phyloP scores from a whole-genome alignment of 2,888 invertebrate genomes.

The Drosophila pegasa region DNA sequence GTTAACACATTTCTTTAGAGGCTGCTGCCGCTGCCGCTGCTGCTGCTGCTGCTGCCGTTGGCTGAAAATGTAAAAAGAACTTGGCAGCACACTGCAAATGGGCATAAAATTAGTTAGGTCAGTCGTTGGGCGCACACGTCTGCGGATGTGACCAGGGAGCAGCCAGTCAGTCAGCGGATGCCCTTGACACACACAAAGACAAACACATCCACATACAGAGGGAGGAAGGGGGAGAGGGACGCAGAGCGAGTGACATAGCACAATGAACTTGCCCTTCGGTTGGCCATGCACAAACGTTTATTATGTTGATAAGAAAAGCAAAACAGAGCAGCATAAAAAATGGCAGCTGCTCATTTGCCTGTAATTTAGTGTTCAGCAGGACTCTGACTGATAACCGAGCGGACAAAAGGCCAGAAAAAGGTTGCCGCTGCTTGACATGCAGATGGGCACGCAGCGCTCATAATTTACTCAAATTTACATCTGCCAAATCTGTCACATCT shows the following conservation, averaged over 20 bases:
- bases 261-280: slow-evolving; percentile 74
- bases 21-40: background rate
- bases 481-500: slow-evolving; percentile 35
- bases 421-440: slow-evolving; percentile 53
- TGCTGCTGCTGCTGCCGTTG: slow-evolving; percentile 8
- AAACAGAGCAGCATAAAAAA: slow-evolving; percentile 41
- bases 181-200: slow-evolving; percentile 57
- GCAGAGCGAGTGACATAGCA: slow-evolving; percentile 4
- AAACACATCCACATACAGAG: slow-evolving; percentile 4
- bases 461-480: slow-evolving; percentile 65
- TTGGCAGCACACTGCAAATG: slow-evolving; percentile 62
- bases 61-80: slow-evolving; percentile 54
- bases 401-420: slow-evolving; percentile 25
- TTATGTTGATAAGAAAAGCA: slow-evolving; percentile 63
- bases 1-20: slow-evolving; percentile 80
- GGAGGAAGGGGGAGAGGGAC: background rate
- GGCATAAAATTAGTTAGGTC: slow-evolving; percentile 79
- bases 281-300: slow-evolving; percentile 51
- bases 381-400: slow-evolving; percentile 62
- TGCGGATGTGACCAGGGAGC: slow-evolving; percentile 66
- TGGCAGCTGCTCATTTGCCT: slow-evolving; percentile 59
- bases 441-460: slow-evolving; percentile 44
- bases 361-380: slow-evolving; percentile 62
- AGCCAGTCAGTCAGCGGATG: slow-evolving; percentile 52
- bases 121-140: slow-evolving; percentile 51